Evolutionary conservation across 2,888 invertebrate species (phyloP).

Genomic region (Liposcelis brunnea): DNA sequence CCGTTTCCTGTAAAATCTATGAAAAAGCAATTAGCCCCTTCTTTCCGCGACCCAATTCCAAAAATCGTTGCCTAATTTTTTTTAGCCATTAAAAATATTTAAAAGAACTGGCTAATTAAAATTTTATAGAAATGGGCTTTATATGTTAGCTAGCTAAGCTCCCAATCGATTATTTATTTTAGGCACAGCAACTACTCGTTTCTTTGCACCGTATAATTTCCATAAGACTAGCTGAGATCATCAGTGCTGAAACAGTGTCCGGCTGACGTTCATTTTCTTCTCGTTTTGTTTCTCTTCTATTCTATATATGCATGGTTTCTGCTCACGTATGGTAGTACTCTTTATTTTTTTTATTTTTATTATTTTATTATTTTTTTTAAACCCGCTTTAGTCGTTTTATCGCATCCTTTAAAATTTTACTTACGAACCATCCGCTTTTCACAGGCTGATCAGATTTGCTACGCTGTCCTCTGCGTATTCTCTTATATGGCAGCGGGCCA

Average conservation of each 20-base stretch:
- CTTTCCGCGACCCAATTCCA: no score
- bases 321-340: slow-evolving; percentile 9
- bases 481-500: slow-evolving; percentile 93
- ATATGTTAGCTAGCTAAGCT: no score
- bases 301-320: slow-evolving; percentile 9
- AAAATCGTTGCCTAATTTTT: no score
- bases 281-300: slow-evolving; percentile 12
- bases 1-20: no score
- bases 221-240: slow-evolving; percentile 38
- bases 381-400: slow-evolving; percentile 7
- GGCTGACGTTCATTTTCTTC: slow-evolving; percentile 19
- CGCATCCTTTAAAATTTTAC: slow-evolving; percentile 9
- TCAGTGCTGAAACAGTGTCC: slow-evolving; percentile 1
- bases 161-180: slow-evolving; percentile 28
- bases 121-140: no score
- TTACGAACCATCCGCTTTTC: slow-evolving; percentile 14
- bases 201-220: slow-evolving; percentile 65
- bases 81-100: no score
- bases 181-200: slow-evolving; percentile 59
- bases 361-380: slow-evolving; percentile 9
- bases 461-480: slow-evolving; percentile 97
- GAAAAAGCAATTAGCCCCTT: no score
- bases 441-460: slow-evolving; percentile 98
- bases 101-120: no score
- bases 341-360: slow-evolving; percentile 14